Base-by-base conservation (phyloP, 1,140 invertebrate species). In the Sinonovacula constricta region DNA sequence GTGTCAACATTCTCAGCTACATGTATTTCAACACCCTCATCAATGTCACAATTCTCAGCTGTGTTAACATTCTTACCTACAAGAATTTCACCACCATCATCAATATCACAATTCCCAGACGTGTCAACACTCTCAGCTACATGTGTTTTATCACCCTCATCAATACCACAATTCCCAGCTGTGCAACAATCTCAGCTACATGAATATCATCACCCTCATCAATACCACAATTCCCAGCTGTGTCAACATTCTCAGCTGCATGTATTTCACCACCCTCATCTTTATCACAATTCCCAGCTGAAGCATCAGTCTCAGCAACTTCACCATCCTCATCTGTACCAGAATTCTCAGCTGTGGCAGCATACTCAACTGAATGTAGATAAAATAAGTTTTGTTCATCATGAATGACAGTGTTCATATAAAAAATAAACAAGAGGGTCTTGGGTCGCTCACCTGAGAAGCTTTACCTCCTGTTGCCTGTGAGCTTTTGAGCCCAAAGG, bases 321-420 rank as follows among this genome's bases (percentile, higher is more conserved):
- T n/a, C 57, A 60, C 57, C 57, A 60, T 60, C 57, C 57, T 60
- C 30, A 60, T 60, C 57, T 60, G 57, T 60, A 60, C 3, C 57
- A 60, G 18, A 60, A 60, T 60, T 60, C 26, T 60, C 7, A 60
- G 57, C n/a, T 60, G n/a, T 60, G 57, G 3, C 57, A 60, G 26
- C 57, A 28, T 60, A 60, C 57, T 60, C 57, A 60, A 24, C 57
- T 60, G 57, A 60, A 60, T 24, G 22, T 60, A 60, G 57, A 60
- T 60, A 60, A 60, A 60, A 60, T 60, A 60, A 60, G 57, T 60
- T 60, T 1, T 24, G 57, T 60, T 60, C 57, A 60, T 60, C n/a
- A n/a, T n/a, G 57, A 3, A 60, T 60, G 57, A 24, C 57, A 60
- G 57, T 60, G 57, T 3, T 60, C 57, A 60, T 60, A 22, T 60